Percentiles rank a stretch among this genome's conserved stretches.
Evolutionary conservation across 2,113 vertebrate genomes (phyloP).

Genomic region (Amazona vittata): DNA sequence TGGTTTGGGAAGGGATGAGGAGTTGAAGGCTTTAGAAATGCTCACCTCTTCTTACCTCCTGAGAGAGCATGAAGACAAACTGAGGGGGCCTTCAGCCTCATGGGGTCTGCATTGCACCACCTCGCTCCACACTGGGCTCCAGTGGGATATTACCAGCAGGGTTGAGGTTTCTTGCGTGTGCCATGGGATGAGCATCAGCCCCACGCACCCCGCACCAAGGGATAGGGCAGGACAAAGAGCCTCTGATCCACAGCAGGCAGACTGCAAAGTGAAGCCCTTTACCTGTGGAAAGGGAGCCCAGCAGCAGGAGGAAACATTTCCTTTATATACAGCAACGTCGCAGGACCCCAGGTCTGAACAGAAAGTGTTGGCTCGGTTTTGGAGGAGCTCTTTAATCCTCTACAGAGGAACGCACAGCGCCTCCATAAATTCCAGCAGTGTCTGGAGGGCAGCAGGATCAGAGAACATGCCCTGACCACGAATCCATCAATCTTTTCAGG

Average conservation of each 20-base stretch:
- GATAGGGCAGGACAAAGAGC: background rate
- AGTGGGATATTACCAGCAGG: fast-evolving
- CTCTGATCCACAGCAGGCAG: fast-evolving
- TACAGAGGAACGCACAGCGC: background rate
- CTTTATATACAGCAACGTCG: background rate
- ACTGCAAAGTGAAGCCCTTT: background rate
- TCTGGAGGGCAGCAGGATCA: conserved; percentile 18
- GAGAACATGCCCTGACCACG: background rate
- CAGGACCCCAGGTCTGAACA: background rate
- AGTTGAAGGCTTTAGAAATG: background rate
- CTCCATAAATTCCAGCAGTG: background rate
- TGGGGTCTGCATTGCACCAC: fast-evolving
- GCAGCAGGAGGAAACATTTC: background rate
- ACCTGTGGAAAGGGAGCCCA: background rate
- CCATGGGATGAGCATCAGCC: background rate
- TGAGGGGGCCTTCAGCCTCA: background rate
- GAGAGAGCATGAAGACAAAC: background rate
- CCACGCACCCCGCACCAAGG: fast-evolving
- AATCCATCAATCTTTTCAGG: conserved; percentile 49
- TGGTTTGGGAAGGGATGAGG: background rate
- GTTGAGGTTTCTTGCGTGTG: background rate
- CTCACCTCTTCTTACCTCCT: background rate
- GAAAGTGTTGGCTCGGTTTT: background rate
- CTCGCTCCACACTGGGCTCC: fast-evolving
- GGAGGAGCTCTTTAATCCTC: background rate